Evolutionary conservation across 2,888 invertebrate genomes (phyloP).

Genomic region (Trichopoda pennipes): DNA sequence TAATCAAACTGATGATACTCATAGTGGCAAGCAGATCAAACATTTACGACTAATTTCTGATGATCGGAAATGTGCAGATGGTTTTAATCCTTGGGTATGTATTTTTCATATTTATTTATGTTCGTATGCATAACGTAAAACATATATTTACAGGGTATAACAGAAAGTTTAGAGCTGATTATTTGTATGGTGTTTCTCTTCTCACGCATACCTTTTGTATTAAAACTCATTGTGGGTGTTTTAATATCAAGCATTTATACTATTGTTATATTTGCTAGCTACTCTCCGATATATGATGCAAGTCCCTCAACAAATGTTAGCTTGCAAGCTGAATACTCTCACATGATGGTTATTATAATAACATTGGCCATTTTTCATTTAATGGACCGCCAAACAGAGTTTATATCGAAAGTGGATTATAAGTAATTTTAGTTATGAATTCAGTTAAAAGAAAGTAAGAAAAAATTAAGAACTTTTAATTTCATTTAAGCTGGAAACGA

Average conservation of each 20-base stretch:
- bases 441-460: background rate
- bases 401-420: conserved; percentile 92
- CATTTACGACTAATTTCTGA: conserved; percentile 52
- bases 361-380: conserved; percentile 89
- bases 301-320: conserved; percentile 87
- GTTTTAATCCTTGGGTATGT: conserved; percentile 80
- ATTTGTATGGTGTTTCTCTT: conserved; percentile 89
- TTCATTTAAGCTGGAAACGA: conserved; percentile 83
- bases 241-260: conserved; percentile 85
- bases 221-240: conserved; percentile 88
- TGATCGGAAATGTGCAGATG: conserved; percentile 71
- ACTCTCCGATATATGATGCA: conserved; percentile 82
- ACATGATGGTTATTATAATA: conserved; percentile 87
- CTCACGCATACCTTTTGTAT: conserved; percentile 90
- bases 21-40: background rate
- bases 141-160: conserved; percentile 78
- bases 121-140: background rate
- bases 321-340: conserved; percentile 86
- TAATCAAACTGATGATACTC: conserved; percentile 47
- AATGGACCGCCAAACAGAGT: conserved; percentile 94
- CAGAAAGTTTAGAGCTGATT: conserved; percentile 83
- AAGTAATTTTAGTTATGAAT: conserved; percentile 80
- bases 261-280: conserved; percentile 85
- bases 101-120: background rate
- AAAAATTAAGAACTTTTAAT: background rate